Conservation (phyloP, 2,113 vertebrate genomes). For the Bos indicus region DNA sequence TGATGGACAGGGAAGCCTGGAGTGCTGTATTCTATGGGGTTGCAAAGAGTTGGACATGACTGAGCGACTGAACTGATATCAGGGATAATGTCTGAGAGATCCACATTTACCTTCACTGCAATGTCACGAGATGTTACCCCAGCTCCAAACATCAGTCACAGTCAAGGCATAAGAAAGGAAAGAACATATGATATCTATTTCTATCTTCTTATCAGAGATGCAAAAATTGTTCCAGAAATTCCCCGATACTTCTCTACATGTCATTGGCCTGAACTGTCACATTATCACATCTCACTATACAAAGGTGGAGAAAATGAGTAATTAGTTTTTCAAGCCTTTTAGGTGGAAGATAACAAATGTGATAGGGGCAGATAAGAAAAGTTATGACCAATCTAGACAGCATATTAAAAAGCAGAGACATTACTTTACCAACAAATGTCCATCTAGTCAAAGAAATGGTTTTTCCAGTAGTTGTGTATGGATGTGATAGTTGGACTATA, state of each 20-base stretch:
- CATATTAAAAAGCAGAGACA: neutral
- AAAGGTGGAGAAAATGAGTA: neutral
- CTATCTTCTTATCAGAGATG: neutral
- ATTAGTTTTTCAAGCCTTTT: neutral
- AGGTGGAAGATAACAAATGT: neutral
- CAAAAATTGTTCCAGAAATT: neutral
- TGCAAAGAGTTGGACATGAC: neutral
- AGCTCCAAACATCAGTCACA: neutral
- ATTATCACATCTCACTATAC: neutral
- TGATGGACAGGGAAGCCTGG: neutral
- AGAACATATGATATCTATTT: neutral
- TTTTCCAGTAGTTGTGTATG: neutral
- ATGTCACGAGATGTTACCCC: neutral
- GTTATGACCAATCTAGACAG: neutral
- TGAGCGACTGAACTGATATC: neutral
- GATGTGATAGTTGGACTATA: neutral
- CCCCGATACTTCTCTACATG: neutral
- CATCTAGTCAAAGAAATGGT: neutral
- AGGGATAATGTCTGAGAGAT: neutral
- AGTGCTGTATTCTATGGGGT: neutral
- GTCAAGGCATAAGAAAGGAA: neutral
- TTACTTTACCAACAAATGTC: neutral
- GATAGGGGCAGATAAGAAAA: neutral
- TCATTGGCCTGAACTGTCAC: neutral
- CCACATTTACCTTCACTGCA: neutral